Evolutionary conservation across 2,888 invertebrate species (phyloP).

Genomic region (Agriopis marginaria): DNA sequence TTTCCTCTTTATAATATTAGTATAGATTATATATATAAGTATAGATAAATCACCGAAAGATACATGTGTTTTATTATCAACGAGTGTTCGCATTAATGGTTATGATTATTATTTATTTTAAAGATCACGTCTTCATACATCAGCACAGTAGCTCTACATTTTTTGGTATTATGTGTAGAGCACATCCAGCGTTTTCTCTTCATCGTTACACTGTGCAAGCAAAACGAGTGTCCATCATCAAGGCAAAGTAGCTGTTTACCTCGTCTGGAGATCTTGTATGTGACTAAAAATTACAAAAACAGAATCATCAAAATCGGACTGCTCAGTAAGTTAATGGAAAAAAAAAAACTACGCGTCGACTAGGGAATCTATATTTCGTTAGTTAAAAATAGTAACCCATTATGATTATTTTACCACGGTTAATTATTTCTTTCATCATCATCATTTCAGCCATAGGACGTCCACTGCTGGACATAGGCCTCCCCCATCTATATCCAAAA

Average conservation of each 20-base stretch:
- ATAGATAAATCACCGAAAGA: too few relatives aligned
- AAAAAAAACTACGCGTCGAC: too few relatives aligned
- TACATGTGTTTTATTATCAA: neutral
- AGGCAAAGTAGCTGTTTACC: constrained; percentile 9
- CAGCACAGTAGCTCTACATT: constrained; percentile 45
- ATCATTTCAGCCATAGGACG: too few relatives aligned
- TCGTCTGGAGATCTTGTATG: neutral
- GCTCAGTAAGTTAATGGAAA: too few relatives aligned
- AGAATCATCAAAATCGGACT: too few relatives aligned
- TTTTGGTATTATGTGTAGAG: constrained; percentile 44
- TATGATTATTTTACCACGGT: too few relatives aligned
- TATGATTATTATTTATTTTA: constrained; percentile 44
- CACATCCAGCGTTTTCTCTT: constrained; percentile 7
- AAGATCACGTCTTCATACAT: constrained; percentile 36
- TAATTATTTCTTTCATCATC: too few relatives aligned
- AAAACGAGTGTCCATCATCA: constrained; percentile 1
- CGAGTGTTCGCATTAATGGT: constrained; percentile 38
- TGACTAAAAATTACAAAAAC: neutral
- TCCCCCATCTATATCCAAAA: too few relatives aligned
- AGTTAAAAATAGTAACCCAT: neutral
- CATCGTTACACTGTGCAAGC: neutral
- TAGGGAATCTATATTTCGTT: too few relatives aligned
- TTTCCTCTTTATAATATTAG: too few relatives aligned
- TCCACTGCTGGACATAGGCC: too few relatives aligned
- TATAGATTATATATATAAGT: too few relatives aligned